These are phyloP conservation scores for Perodicticus potto DNA, from an alignment of 2,797 vertebrate genomes.

Conservation along the genomic window DNA sequence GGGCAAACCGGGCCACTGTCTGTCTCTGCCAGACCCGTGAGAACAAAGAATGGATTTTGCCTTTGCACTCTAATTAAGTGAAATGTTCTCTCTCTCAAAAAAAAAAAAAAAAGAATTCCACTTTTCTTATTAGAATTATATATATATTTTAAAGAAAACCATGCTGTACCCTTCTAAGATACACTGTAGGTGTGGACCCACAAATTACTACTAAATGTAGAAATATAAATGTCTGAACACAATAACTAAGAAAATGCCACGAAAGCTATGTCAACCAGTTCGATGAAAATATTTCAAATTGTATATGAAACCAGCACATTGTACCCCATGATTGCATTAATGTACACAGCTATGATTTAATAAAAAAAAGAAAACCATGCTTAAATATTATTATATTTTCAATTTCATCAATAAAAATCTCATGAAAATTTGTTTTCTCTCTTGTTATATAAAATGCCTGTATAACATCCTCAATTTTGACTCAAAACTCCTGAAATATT, in stretches of 20 bases:
- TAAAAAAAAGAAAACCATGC: not conserved
- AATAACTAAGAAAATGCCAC: too few relatives aligned
- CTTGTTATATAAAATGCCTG: not conserved
- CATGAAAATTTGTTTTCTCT: slow-evolving; percentile 36
- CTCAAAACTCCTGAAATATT: not conserved
- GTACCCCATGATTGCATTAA: too few relatives aligned
- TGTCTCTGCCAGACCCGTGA: too few relatives aligned
- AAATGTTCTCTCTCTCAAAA: not conserved
- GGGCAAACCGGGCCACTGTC: not conserved
- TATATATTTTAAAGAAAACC: not conserved
- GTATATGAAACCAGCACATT: too few relatives aligned
- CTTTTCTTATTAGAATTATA: not conserved
- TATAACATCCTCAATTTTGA: not conserved
- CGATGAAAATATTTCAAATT: too few relatives aligned
- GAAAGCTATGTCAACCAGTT: too few relatives aligned
- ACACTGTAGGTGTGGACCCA: too few relatives aligned
- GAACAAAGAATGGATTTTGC: not conserved
- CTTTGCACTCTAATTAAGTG: not conserved
- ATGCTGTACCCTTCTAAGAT: too few relatives aligned
- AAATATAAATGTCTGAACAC: too few relatives aligned
- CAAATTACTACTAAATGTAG: too few relatives aligned
- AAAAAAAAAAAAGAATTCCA: not conserved
- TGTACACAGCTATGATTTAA: too few relatives aligned
- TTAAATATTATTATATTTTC: slow-evolving; percentile 26
- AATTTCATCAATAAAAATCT: not conserved